Conservation (phyloP, 1,140 invertebrate species). For the Cotesia vestalis region DNA sequence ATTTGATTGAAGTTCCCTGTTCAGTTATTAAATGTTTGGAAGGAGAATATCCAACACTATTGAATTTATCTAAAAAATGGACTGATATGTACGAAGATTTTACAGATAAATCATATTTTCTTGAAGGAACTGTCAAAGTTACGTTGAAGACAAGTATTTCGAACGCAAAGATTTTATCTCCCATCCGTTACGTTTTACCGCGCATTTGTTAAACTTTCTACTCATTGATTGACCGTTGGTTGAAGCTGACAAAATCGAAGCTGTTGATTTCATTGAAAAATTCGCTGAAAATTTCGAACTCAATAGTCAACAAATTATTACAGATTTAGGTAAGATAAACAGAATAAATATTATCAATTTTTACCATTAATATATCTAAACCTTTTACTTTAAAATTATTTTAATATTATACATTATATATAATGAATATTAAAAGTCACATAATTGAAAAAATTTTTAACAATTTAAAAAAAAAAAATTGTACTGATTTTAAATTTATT, state of each 20-base stretch:
- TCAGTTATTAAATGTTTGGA: constrained; percentile 18
- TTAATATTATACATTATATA: too few species aligned
- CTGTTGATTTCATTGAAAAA: neutral
- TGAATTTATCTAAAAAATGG: neutral
- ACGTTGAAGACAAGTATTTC: neutral
- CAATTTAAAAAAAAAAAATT: too few species aligned
- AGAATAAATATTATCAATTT: neutral
- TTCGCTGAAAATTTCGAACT: neutral
- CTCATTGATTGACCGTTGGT: neutral
- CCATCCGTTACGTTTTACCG: constrained; percentile 16
- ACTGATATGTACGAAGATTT: neutral
- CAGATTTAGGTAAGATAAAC: constrained; percentile 10
- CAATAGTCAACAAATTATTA: neutral
- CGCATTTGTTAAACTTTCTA: constrained; percentile 17
- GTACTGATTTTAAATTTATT: neutral
- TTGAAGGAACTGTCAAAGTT: neutral
- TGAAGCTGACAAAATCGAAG: constrained; percentile 1
- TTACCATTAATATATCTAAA: too few species aligned
- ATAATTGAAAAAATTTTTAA: too few species aligned
- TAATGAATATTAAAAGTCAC: too few species aligned
- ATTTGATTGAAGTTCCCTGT: constrained; percentile 7
- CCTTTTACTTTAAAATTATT: too few species aligned
- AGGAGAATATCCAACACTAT: constrained; percentile 20
- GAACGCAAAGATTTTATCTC: constrained; percentile 16
- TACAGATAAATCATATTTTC: constrained; percentile 1